These are phyloP conservation scores for Drosophila acutilabella DNA, from an alignment of 2,888 invertebrate species.

Conservation along the genomic window DNA sequence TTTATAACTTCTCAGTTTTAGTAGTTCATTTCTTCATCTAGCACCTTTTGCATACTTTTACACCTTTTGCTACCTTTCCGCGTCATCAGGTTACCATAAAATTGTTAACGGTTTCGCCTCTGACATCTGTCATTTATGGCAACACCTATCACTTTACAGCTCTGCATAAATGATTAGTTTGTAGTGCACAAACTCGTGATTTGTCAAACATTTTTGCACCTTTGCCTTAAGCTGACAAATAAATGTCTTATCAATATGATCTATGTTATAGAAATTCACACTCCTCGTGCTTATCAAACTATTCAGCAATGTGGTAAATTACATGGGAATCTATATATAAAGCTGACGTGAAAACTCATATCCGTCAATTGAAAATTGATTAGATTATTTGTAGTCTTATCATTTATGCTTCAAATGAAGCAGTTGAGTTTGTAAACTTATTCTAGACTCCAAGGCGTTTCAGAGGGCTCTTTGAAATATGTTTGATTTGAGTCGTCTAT, in stretches of 20 bases:
- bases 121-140: constrained; percentile 22
- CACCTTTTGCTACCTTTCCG: neutral
- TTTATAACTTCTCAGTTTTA: constrained; percentile 31
- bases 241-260: constrained; percentile 1
- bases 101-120: constrained; percentile 10
- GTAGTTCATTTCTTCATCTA: constrained; percentile 3
- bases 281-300: neutral
- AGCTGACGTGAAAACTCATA: constrained; percentile 16
- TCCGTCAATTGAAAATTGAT: constrained; percentile 24
- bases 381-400: constrained; percentile 25
- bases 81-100: constrained; percentile 21
- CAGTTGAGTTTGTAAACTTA: neutral
- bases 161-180: constrained; percentile 11
- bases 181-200: constrained; percentile 4
- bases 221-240: constrained; percentile 11
- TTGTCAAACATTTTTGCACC: constrained; percentile 18
- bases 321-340: constrained; percentile 29
- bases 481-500: too few species aligned
- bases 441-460: neutral
- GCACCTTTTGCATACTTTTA: constrained; percentile 16
- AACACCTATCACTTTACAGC: constrained; percentile 1
- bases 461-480: too few species aligned
- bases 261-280: neutral
- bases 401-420: constrained; percentile 1
- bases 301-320: neutral